phyloP scores from a whole-genome alignment of 2,888 invertebrate genomes.

The Keiferia lycopersicella region DNA sequence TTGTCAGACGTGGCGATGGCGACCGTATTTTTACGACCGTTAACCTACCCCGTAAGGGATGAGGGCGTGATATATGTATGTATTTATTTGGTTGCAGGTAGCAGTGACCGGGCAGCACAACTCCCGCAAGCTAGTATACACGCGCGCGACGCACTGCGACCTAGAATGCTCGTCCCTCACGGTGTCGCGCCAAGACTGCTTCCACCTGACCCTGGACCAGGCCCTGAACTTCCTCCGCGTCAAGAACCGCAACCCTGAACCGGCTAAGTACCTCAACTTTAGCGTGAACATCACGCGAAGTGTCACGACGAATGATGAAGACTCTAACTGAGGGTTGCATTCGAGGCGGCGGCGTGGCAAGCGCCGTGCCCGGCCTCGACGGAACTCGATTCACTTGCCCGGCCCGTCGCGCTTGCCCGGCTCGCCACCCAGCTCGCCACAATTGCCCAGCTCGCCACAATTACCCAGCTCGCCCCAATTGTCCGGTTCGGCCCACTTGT shows the following conservation, averaged over 20 bases:
- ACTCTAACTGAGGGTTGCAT: slow-evolving; percentile 29
- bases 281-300: slow-evolving; percentile 38
- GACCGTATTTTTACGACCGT: no score
- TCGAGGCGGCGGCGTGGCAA: slow-evolving; percentile 31
- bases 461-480: no score
- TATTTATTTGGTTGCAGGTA: slow-evolving; percentile 54
- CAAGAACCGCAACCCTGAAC: slow-evolving; percentile 59
- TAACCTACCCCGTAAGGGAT: no score
- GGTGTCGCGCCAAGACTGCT: slow-evolving; percentile 66
- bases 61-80: no score
- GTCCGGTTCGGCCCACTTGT: no score
- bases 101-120: slow-evolving; percentile 58
- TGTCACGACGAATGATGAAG: slow-evolving; percentile 16
- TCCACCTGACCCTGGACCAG: slow-evolving; percentile 67
- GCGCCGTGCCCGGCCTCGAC: neutral
- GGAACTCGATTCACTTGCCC: neutral
- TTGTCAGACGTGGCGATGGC: no score
- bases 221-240: slow-evolving; percentile 64
- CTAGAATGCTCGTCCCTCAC: slow-evolving; percentile 61
- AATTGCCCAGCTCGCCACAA: no score
- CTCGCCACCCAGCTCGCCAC: no score
- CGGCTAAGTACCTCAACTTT: slow-evolving; percentile 56
- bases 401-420: no score
- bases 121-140: slow-evolving; percentile 57
- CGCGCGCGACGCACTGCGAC: slow-evolving; percentile 67